Conservation (phyloP, 92 coral and sea anemone genomes). For the Epizoanthus fatuus region DNA sequence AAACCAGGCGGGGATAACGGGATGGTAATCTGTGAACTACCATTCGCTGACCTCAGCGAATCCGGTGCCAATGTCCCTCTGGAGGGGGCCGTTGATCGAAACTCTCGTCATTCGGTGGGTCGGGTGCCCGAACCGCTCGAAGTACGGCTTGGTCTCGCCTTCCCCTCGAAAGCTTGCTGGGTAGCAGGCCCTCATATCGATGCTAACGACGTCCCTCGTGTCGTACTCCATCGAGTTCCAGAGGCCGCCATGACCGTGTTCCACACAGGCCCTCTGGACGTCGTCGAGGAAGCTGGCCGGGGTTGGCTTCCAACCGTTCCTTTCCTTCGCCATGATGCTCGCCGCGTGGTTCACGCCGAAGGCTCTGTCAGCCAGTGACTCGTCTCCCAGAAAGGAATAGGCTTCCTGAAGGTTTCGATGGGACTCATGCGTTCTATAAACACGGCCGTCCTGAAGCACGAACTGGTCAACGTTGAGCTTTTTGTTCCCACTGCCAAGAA, state of each 20-base stretch:
- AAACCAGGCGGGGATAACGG: slow-evolving; percentile 5
- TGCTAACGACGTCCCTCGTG: not conserved
- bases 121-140: slow-evolving; percentile 21
- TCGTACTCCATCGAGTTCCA: not conserved
- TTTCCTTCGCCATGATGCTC: not conserved
- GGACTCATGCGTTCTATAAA: not conserved
- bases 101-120: slow-evolving; percentile 13
- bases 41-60: not conserved
- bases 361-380: not conserved
- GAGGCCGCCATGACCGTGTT: not conserved
- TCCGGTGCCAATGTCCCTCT: not conserved
- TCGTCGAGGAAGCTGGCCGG: not conserved
- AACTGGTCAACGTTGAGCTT: not conserved
- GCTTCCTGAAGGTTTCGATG: not conserved
- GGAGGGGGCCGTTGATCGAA: not conserved
- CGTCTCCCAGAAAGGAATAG: not conserved
- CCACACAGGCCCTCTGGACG: not conserved
- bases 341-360: slow-evolving; percentile 43
- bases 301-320: not conserved
- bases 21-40: not conserved
- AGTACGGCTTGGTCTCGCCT: slow-evolving; percentile 33
- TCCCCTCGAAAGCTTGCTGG: slow-evolving; percentile 13
- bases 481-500: not conserved
- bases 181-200: slow-evolving; percentile 4
- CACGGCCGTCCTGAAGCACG: not conserved